Base-by-base conservation (phyloP, 92 coral and sea anemone genomes). In the Metridium senile region DNA sequence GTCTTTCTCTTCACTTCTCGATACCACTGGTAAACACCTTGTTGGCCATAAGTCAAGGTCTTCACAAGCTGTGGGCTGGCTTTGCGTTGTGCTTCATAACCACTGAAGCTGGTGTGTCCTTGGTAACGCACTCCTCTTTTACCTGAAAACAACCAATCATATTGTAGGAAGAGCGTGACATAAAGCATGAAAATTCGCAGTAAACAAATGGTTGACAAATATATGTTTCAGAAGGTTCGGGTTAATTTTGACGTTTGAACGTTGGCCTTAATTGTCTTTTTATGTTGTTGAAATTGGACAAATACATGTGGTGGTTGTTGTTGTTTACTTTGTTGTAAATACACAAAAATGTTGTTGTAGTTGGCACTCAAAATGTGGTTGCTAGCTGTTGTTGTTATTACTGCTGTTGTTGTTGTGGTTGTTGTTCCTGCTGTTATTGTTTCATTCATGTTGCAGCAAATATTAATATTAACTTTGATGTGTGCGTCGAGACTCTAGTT, bases 41-140 rank as follows among this genome's bases (percentile, higher is more conserved):
- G 30, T 70, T 87, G 86, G 13, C 79, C 93, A 1, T 85, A 85
- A 33, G 84, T 71, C 0, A 84, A 67, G 71, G 69, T 59, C 23
- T 84, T 79, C 18, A 84, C 74, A 13, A 95, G 77, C 73, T 90
- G 91, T 11, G 97, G 99, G 79, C 93, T 95, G 30, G 62, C 75
- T 56, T 71, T 89, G 58, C 99, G 90, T 0, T 90, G 82, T 2
- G 91, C 82, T 72, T 92, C 91, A 51, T 92, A 95, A 26, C 88
- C 86, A 35, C 69, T 47, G 23, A 31, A 64, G 27, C 79, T 80
- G 23, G 70, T 45, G 75, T 88, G 88, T 1, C 99, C 99, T 49
- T 83, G 90, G 66, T 95, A 89, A 49, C 81, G 83, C 30, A 82
- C 90, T 27, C 99, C 99, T 26, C 99, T 91, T n/a, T 78, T 87